These are phyloP conservation scores for Argynnis bischoffii DNA, from an alignment of 2,888 invertebrate genomes.

Conservation along the genomic window DNA sequence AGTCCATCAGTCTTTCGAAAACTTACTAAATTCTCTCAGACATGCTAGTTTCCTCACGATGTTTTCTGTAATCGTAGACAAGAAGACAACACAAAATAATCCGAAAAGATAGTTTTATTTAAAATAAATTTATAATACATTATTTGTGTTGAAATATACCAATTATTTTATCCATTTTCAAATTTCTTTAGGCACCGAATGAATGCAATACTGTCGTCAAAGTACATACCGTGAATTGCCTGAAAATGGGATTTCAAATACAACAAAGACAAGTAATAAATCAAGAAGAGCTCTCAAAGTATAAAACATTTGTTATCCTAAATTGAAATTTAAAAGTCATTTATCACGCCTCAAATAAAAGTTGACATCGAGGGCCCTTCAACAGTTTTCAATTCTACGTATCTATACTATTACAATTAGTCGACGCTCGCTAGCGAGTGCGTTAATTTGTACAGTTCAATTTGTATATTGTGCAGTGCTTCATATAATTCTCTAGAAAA, in stretches of 20 bases:
- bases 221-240: conserved; percentile 1
- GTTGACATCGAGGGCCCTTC: conserved; percentile 19
- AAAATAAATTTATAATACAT: too few species aligned
- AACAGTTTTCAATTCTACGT: conserved; percentile 13
- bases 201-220: conserved; percentile 9
- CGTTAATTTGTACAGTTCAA: background rate
- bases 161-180: background rate
- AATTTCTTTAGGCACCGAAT: background rate
- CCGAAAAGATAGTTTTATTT: too few species aligned
- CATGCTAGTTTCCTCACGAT: too few species aligned
- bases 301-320: conserved; percentile 25
- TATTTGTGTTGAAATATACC: too few species aligned
- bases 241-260: conserved; percentile 13
- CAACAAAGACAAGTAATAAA: conserved; percentile 25
- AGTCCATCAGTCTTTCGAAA: too few species aligned
- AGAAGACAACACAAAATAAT: too few species aligned
- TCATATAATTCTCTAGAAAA: too few species aligned
- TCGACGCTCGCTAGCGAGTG: background rate
- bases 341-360: conserved; percentile 21
- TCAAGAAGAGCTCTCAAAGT: conserved; percentile 17
- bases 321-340: conserved; percentile 25
- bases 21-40: too few species aligned
- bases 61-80: too few species aligned
- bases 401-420: background rate
- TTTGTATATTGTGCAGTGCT: background rate